Evolutionary conservation across 2,888 invertebrate species (phyloP).

Genomic region (Drosophila limbata): DNA sequence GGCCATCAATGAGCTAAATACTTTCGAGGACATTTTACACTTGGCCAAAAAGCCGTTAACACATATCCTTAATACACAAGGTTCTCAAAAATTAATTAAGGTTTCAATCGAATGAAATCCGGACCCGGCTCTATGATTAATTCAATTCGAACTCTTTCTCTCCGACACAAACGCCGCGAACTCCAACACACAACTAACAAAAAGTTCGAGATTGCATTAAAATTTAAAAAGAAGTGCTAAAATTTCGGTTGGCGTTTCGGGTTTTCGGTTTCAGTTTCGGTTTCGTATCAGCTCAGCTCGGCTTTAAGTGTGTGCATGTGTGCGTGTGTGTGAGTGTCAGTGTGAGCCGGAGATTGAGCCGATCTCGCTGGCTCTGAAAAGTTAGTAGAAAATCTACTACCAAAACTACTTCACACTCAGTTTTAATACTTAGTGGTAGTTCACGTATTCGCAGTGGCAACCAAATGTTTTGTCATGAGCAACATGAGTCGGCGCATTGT

Average conservation of each 20-base stretch:
- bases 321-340: constrained; percentile 16
- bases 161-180: constrained; percentile 64
- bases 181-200: constrained; percentile 84
- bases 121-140: constrained; percentile 27
- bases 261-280: constrained; percentile 36
- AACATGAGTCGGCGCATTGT: constrained; percentile 65
- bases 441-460: constrained; percentile 4
- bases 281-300: constrained; percentile 52
- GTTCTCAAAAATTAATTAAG: constrained; percentile 7
- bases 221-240: constrained; percentile 85
- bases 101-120: constrained; percentile 14
- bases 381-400: constrained; percentile 60
- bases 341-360: constrained; percentile 50
- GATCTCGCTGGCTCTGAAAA: constrained; percentile 45
- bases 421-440: constrained; percentile 3
- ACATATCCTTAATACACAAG: constrained; percentile 43
- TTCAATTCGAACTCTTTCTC: constrained; percentile 27
- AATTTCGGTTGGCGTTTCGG: constrained; percentile 71
- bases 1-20: constrained; percentile 77
- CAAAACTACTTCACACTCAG: constrained; percentile 13
- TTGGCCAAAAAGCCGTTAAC: constrained; percentile 21
- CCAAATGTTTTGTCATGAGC: constrained; percentile 37
- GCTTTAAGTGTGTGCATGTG: constrained; percentile 41
- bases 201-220: constrained; percentile 82
- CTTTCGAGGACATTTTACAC: constrained; percentile 77